Conservation (phyloP, 23 tunicate species). For the Aplidium turbinatum region DNA sequence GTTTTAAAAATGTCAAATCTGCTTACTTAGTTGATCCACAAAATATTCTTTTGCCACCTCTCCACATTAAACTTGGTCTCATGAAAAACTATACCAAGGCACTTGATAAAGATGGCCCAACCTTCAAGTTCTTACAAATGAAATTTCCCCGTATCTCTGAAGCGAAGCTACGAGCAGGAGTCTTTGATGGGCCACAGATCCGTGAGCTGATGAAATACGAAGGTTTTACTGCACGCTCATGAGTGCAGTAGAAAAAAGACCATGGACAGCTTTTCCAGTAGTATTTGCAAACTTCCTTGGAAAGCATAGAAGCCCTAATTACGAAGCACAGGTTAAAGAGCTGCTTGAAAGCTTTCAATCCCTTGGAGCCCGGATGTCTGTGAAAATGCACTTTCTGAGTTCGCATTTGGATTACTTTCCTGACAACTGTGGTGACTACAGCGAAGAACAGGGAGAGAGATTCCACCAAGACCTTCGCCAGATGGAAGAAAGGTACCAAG, state of each 20-base stretch:
- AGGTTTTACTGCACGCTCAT: constrained; percentile 35
- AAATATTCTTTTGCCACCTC: constrained; percentile 40
- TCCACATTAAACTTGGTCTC: constrained; percentile 43
- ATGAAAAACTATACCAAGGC: constrained; percentile 42
- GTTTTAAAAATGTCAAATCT: constrained; percentile 35
- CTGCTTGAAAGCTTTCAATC: constrained; percentile 31
- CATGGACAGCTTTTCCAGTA: constrained; percentile 46
- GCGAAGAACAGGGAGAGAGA: constrained; percentile 41
- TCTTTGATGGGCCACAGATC: constrained; percentile 34
- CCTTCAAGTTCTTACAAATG: constrained; percentile 32
- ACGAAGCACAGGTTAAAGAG: constrained; percentile 29
- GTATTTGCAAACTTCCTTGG: constrained; percentile 33
- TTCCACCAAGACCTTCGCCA: constrained; percentile 42
- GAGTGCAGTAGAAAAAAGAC: constrained; percentile 39
- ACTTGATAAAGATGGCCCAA: constrained; percentile 38
- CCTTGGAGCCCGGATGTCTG: constrained; percentile 43
- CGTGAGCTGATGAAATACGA: constrained; percentile 39
- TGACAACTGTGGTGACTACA: constrained; percentile 34
- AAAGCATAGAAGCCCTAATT: constrained; percentile 29
- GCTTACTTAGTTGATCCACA: constrained; percentile 39
- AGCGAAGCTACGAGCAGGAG: constrained; percentile 46
- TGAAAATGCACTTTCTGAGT: constrained; percentile 35
- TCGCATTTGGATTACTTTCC: constrained; percentile 44
- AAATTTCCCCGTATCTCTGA: constrained; percentile 40
- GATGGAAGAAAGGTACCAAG: constrained; percentile 41